These are phyloP conservation scores for Pangasius larnaudii DNA, from an alignment of 2,797 vertebrate genomes.

Conservation along the genomic window DNA sequence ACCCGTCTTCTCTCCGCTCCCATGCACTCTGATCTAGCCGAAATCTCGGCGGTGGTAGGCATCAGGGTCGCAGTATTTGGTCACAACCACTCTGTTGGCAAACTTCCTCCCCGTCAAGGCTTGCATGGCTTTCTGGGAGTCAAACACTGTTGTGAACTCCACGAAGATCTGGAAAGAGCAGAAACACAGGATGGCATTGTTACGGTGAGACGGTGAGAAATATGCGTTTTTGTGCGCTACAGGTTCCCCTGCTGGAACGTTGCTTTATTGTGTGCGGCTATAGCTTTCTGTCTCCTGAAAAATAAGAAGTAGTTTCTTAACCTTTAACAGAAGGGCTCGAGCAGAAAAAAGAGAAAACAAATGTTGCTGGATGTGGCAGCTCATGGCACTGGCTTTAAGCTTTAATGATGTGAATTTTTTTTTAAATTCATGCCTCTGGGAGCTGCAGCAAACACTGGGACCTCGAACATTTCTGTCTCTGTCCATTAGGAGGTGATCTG, in stretches of 20 bases:
- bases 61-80: conserved; percentile 95
- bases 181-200: neutral
- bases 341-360: neutral
- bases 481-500: neutral
- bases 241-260: too few relatives aligned
- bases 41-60: conserved; percentile 94
- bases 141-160: conserved; percentile 92
- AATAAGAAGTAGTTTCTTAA: neutral
- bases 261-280: too few relatives aligned
- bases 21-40: conserved; percentile 77
- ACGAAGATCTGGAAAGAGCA: conserved; percentile 83
- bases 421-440: neutral
- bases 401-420: neutral
- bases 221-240: neutral
- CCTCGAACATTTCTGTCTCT: neutral
- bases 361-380: neutral
- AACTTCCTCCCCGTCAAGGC: conserved; percentile 93
- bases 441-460: neutral
- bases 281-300: neutral
- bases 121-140: conserved; percentile 98
- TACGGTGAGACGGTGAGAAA: neutral
- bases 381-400: neutral
- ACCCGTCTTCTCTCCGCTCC: neutral
- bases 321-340: neutral
- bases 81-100: conserved; percentile 94